Percentiles rank a stretch among this genome's conserved stretches.
These are phyloP conservation scores for Orchestes rusci DNA, from an alignment of 2,888 invertebrate genomes.

Conservation along the genomic window DNA sequence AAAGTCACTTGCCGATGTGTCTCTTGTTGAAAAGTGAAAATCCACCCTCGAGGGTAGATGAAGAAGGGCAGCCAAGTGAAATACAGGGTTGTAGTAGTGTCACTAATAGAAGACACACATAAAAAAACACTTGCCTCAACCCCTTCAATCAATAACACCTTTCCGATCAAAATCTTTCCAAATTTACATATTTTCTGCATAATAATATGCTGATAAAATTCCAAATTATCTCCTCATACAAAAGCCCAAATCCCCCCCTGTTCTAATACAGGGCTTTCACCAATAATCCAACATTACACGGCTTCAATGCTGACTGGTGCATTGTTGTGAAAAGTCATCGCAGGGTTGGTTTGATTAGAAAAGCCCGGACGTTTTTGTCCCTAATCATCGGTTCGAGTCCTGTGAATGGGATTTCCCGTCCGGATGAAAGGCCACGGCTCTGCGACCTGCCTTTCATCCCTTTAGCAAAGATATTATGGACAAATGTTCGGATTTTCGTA, in stretches of 20 bases:
- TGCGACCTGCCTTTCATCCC: slow-evolving; percentile 16
- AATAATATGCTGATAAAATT: too few species aligned
- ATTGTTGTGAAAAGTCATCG: slow-evolving; percentile 35
- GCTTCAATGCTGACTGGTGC: slow-evolving; percentile 38
- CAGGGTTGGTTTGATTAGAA: slow-evolving; percentile 45
- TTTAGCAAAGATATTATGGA: slow-evolving; percentile 6
- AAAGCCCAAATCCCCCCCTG: too few species aligned
- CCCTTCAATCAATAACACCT: too few species aligned
- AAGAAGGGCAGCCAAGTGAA: slow-evolving; percentile 28
- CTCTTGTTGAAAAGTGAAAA: slow-evolving; percentile 24
- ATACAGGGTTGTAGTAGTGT: slow-evolving; percentile 17
- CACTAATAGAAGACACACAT: too few species aligned
- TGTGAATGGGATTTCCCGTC: too few species aligned
- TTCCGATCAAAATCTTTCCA: too few species aligned
- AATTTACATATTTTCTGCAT: too few species aligned
- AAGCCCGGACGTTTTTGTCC: slow-evolving; percentile 38
- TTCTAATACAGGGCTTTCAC: background rate
- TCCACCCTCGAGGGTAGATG: slow-evolving; percentile 29
- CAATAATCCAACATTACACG: slow-evolving; percentile 37
- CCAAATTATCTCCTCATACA: too few species aligned
- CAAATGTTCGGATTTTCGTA: slow-evolving; percentile 14
- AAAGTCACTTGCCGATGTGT: slow-evolving; percentile 26
- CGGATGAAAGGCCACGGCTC: slow-evolving; percentile 31
- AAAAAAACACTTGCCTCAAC: too few species aligned
- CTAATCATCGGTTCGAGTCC: slow-evolving; percentile 41